Conservation (phyloP, 2,888 invertebrate genomes). For the Sceliomorpha sp. region DNA sequence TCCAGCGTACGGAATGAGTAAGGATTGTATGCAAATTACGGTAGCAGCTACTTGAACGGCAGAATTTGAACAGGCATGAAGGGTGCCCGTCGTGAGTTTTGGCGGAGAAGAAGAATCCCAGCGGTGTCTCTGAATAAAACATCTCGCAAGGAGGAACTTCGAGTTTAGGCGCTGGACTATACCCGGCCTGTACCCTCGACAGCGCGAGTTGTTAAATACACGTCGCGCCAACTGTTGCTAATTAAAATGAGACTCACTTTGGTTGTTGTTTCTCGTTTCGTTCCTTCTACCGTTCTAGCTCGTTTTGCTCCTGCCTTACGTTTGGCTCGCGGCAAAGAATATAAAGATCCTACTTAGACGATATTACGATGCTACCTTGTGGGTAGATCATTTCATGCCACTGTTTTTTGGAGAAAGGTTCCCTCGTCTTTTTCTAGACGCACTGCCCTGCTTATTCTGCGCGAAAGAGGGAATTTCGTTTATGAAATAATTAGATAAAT, state of each 20-base stretch:
- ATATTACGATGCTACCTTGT: constrained; percentile 76
- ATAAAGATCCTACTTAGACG: constrained; percentile 80
- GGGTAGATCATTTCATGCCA: constrained; percentile 74
- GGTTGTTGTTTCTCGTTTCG: constrained; percentile 60
- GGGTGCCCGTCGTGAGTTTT: constrained; percentile 47
- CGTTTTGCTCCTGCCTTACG: constrained; percentile 53
- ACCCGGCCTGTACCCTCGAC: too few species aligned
- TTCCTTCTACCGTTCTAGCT: constrained; percentile 60
- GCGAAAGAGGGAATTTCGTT: constrained; percentile 22
- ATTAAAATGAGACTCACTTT: constrained; percentile 78
- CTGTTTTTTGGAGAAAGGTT: constrained; percentile 64
- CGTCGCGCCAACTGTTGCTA: constrained; percentile 79
- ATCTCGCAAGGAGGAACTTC: constrained; percentile 76
- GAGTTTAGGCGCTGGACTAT: constrained; percentile 62
- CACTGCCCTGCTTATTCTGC: constrained; percentile 10
- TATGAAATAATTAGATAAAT: too few species aligned
- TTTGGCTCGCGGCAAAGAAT: constrained; percentile 77
- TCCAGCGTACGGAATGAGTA: constrained; percentile 64
- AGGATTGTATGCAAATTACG: constrained; percentile 79
- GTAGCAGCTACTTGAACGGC: constrained; percentile 77
- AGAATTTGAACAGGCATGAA: constrained; percentile 68
- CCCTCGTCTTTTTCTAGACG: constrained; percentile 5
- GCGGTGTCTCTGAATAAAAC: constrained; percentile 79
- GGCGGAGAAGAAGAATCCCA: constrained; percentile 66
- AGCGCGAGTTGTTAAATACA: constrained; percentile 77